These are phyloP conservation scores for Harpalus rubripes DNA, from an alignment of 2,888 invertebrate genomes.

Conservation along the genomic window DNA sequence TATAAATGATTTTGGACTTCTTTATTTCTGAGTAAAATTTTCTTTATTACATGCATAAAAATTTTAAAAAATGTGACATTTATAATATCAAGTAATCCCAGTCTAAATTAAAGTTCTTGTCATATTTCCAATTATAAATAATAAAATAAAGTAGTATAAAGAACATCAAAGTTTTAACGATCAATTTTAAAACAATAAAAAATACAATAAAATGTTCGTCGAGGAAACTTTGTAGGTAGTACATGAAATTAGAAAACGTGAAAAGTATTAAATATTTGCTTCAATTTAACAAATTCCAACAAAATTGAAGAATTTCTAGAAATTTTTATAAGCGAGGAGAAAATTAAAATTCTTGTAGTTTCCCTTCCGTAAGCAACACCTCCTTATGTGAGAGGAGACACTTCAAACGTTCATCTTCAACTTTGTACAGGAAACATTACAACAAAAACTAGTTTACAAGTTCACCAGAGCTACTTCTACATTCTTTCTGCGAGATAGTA, in stretches of 20 bases:
- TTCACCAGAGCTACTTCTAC: background rate
- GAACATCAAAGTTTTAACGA: constrained; percentile 30
- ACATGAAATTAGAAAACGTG: constrained; percentile 38
- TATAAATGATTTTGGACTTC: too few species aligned
- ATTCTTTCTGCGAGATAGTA: background rate
- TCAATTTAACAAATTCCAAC: constrained; percentile 10
- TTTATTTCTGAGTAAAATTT: too few species aligned
- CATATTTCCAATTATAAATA: background rate
- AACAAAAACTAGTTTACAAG: constrained; percentile 10
- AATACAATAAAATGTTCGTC: constrained; percentile 24
- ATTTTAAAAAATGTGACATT: too few species aligned
- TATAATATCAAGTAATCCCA: too few species aligned
- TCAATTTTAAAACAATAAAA: constrained; percentile 24
- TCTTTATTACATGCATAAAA: too few species aligned
- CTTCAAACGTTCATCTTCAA: constrained; percentile 5
- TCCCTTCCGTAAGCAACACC: constrained; percentile 14
- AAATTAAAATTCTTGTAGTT: constrained; percentile 19
- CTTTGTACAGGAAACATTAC: background rate
- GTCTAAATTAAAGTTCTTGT: background rate
- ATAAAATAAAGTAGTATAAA: constrained; percentile 6
- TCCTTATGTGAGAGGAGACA: constrained; percentile 2
- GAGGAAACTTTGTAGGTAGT: constrained; percentile 10
- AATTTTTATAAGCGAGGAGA: constrained; percentile 19
- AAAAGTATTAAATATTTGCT: constrained; percentile 38
- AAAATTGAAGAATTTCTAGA: constrained; percentile 29